These are phyloP conservation scores for Philereme vetulata DNA, from an alignment of 2,888 invertebrate genomes.

Conservation along the genomic window DNA sequence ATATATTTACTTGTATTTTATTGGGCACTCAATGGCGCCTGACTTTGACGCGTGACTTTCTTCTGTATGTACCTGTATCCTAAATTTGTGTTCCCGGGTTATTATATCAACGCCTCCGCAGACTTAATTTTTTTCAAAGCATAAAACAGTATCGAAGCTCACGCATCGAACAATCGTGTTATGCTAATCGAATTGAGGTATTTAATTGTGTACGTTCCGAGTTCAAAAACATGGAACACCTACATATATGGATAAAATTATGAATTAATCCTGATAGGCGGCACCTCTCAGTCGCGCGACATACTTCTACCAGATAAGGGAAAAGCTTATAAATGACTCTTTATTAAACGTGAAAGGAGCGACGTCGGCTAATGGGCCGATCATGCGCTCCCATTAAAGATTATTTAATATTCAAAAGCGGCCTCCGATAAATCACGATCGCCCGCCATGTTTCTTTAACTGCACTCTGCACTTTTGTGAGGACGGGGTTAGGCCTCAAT, in stretches of 20 bases:
- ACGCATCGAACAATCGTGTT: constrained; percentile 42
- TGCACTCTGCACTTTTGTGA: constrained; percentile 76
- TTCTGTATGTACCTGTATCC: too few species aligned
- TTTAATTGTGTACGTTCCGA: constrained; percentile 53
- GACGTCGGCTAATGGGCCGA: constrained; percentile 83
- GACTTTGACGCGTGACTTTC: too few species aligned
- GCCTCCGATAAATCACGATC: constrained; percentile 81
- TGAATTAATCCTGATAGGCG: constrained; percentile 82
- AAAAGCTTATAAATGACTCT: constrained; percentile 84
- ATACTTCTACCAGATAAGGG: constrained; percentile 81
- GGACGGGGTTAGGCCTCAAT: constrained; percentile 58
- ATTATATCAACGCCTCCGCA: not conserved
- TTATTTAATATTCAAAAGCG: constrained; percentile 84
- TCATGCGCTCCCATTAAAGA: constrained; percentile 84
- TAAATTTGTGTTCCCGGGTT: too few species aligned
- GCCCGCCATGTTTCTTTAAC: constrained; percentile 78
- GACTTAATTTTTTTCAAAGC: constrained; percentile 15
- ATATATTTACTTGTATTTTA: too few species aligned
- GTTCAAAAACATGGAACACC: constrained; percentile 52
- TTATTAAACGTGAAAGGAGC: constrained; percentile 84
- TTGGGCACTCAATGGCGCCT: too few species aligned
- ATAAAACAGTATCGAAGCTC: constrained; percentile 21
- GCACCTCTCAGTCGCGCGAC: constrained; percentile 80
- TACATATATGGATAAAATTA: constrained; percentile 76
- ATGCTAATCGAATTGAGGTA: constrained; percentile 51